Conservation (phyloP, 2,113 vertebrate species). For the Rhegmatorhina hoffmannsi region DNA sequence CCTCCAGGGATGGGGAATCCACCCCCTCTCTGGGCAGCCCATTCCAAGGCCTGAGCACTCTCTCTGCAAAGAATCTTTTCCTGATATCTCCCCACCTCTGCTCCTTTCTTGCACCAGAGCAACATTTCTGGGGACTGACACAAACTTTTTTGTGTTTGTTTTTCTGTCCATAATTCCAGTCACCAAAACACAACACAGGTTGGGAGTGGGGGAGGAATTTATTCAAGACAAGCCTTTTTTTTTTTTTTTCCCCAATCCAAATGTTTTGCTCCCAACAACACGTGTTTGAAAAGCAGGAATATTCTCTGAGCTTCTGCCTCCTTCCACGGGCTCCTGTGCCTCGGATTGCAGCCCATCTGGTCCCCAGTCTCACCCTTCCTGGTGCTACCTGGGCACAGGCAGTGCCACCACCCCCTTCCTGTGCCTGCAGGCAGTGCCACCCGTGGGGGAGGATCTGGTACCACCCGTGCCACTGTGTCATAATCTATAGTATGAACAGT, state of each 20-base stretch:
- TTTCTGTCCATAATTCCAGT: background rate
- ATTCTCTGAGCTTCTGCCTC: conserved; percentile 45
- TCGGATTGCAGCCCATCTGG: conserved; percentile 68
- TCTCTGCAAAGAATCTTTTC: too few relatives aligned
- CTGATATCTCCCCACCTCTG: background rate
- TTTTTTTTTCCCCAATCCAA: background rate
- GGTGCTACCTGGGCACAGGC: background rate
- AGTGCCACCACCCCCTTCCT: conserved; percentile 26
- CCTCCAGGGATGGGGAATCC: background rate
- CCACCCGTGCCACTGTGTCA: too few relatives aligned
- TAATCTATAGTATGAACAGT: too few relatives aligned
- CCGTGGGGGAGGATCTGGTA: background rate
- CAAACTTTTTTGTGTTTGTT: background rate
- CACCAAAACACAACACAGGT: background rate
- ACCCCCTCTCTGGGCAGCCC: background rate
- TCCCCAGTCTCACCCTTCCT: conserved; percentile 59
- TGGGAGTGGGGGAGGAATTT: background rate
- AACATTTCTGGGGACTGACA: background rate
- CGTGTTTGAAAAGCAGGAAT: conserved; percentile 2
- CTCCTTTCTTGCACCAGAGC: background rate
- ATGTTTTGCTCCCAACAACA: conserved; percentile 40
- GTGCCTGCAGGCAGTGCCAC: conserved; percentile 7
- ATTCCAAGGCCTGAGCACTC: background rate
- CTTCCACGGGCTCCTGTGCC: background rate
- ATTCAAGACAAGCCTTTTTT: background rate